These are phyloP conservation scores for Lacerta viridis DNA, from an alignment of 2,797 vertebrate genomes.

Conservation along the genomic window DNA sequence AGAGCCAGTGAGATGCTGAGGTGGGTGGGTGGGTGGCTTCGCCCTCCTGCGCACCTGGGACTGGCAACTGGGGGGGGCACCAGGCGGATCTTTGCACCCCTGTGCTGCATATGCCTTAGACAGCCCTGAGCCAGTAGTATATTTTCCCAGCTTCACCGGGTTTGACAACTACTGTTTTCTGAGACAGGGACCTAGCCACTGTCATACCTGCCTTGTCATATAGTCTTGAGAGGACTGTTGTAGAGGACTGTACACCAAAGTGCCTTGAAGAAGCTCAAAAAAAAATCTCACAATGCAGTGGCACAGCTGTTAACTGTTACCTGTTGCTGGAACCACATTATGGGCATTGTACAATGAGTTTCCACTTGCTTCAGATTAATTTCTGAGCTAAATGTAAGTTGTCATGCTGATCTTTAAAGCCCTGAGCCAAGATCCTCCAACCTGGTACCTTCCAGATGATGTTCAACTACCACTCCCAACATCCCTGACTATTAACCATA, in stretches of 20 bases:
- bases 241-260: not conserved
- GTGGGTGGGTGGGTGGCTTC: rapidly evolving
- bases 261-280: not conserved
- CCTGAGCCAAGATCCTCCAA: not conserved
- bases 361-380: not conserved
- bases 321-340: not conserved
- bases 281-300: not conserved
- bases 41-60: too few relatives aligned
- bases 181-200: not conserved
- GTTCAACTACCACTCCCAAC: too few relatives aligned
- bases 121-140: too few relatives aligned
- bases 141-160: not conserved
- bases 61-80: too few relatives aligned
- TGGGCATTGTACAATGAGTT: not conserved
- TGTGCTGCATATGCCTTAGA: too few relatives aligned
- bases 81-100: too few relatives aligned
- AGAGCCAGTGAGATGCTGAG: too few relatives aligned
- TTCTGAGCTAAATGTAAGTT: not conserved
- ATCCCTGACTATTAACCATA: too few relatives aligned
- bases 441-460: not conserved
- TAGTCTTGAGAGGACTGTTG: too few relatives aligned
- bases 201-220: not conserved
- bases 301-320: not conserved
- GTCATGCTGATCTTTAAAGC: not conserved
- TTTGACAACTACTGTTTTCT: not conserved